phyloP scores from a whole-genome alignment of 2,797 vertebrate genomes.

The Gadopsis marmoratus region DNA sequence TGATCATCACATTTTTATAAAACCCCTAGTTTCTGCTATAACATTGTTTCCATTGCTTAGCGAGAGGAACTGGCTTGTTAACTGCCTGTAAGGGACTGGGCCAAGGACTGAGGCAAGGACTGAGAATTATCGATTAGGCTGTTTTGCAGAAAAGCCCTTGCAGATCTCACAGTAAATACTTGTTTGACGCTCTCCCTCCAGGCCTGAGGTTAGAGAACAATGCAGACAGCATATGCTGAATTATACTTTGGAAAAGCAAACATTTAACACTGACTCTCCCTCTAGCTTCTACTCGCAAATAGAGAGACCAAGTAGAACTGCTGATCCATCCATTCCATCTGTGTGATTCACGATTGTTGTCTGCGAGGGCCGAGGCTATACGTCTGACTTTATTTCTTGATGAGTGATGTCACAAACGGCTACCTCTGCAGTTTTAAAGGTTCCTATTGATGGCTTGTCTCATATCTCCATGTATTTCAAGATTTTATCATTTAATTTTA shows the following conservation, averaged over 20 bases:
- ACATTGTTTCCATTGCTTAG: conserved; percentile 20
- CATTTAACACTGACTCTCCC: conserved; percentile 32
- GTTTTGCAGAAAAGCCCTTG: conserved; percentile 31
- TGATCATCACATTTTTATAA: background rate
- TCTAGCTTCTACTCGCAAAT: conserved; percentile 34
- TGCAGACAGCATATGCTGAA: conserved; percentile 30
- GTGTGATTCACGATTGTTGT: conserved; percentile 22
- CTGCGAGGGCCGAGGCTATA: conserved; percentile 4
- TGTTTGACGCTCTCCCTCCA: conserved; percentile 37
- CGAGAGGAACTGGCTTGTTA: conserved; percentile 48
- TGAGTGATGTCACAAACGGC: conserved; percentile 33
- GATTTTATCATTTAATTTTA: background rate
- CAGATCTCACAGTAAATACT: conserved; percentile 52
- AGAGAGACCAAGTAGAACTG: conserved; percentile 41
- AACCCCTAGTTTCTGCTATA: background rate
- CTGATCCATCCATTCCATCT: conserved; percentile 32
- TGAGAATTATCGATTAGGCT: conserved; percentile 53
- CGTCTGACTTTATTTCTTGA: conserved; percentile 12
- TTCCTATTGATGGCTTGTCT: background rate
- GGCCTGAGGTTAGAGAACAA: conserved; percentile 29
- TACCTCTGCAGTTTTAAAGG: conserved; percentile 17
- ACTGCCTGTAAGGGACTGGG: conserved; percentile 40
- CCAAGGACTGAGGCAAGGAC: conserved; percentile 40
- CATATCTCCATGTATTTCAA: conserved; percentile 7
- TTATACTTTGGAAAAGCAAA: conserved; percentile 39